A percentile compares a stretch with the other conserved stretches of the same genome.
phyloP scores from a whole-genome alignment of 2,888 invertebrate species.

The Hyalella azteca region DNA sequence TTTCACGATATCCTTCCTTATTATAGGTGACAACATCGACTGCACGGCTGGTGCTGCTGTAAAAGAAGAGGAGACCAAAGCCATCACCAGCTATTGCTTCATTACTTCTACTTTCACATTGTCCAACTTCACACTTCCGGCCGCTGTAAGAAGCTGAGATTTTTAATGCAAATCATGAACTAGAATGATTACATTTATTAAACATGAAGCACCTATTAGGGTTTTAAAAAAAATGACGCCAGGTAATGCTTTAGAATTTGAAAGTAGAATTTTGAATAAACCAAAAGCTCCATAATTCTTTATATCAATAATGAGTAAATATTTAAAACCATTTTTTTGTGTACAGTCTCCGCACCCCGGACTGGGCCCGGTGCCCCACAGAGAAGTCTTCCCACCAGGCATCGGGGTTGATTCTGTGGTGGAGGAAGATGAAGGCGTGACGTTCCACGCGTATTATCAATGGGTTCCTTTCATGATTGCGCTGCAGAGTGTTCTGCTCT shows the following conservation, averaged over 20 bases:
- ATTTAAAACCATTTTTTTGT: too few relatives aligned
- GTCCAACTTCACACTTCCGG: conserved; percentile 33
- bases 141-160: conserved; percentile 7
- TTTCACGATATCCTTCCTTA: background rate
- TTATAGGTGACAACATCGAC: conserved; percentile 48
- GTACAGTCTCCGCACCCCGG: conserved; percentile 48
- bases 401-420: background rate
- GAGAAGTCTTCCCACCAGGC: background rate
- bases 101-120: conserved; percentile 56
- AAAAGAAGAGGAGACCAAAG: conserved; percentile 49
- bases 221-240: too few relatives aligned
- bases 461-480: conserved; percentile 93
- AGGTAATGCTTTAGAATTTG: too few relatives aligned
- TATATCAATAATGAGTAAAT: too few relatives aligned
- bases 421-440: conserved; percentile 61
- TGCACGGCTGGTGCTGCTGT: conserved; percentile 49
- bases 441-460: conserved; percentile 88
- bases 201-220: too few relatives aligned
- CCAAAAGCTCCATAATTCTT: too few relatives aligned
- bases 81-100: conserved; percentile 55
- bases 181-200: too few relatives aligned
- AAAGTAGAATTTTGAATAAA: too few relatives aligned
- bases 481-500: conserved; percentile 84
- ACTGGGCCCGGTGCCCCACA: conserved; percentile 44
- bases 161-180: too few relatives aligned